Conservation (phyloP, 2,888 invertebrate species). For the Frankliniella intonsa region DNA sequence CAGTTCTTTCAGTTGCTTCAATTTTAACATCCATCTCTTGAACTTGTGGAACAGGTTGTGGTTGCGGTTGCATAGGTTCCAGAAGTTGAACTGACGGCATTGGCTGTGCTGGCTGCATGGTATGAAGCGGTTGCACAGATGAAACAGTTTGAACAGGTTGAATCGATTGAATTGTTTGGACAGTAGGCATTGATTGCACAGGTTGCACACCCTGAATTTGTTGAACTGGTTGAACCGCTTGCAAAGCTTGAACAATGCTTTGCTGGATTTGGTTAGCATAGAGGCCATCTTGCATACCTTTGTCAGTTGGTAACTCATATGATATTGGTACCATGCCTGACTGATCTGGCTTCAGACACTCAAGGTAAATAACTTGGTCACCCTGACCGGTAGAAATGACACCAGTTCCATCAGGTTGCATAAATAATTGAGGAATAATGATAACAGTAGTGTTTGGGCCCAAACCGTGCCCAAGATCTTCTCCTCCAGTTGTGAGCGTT, state of each 20-base stretch:
- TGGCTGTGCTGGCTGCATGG: neutral
- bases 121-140: neutral
- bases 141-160: neutral
- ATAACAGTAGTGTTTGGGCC: neutral
- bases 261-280: neutral
- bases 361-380: slow-evolving; percentile 14
- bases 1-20: neutral
- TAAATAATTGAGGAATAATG: neutral
- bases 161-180: neutral
- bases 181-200: neutral
- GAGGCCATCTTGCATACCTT: neutral
- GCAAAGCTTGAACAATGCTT: neutral
- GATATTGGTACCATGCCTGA: neutral
- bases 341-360: neutral
- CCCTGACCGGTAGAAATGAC: neutral
- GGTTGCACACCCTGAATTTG: neutral
- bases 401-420: neutral
- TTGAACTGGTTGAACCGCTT: neutral
- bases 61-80: neutral
- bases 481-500: neutral
- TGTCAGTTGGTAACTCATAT: neutral
- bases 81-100: neutral
- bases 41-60: neutral
- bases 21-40: neutral
- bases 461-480: neutral